These are phyloP conservation scores for Micromussa lordhowensis DNA, from an alignment of 92 coral and sea anemone species.

Conservation along the genomic window DNA sequence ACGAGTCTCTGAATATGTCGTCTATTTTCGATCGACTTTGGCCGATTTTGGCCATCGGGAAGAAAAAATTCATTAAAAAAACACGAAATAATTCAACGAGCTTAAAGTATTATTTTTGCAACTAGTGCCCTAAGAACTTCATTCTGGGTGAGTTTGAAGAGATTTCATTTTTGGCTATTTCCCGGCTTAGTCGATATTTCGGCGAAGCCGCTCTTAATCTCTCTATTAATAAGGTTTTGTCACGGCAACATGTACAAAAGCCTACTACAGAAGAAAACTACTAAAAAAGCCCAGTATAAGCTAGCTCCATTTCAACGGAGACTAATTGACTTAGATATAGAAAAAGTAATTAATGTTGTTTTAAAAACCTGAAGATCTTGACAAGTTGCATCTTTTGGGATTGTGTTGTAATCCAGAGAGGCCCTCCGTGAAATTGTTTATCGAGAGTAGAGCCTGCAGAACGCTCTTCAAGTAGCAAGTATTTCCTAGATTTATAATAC, in stretches of 20 bases:
- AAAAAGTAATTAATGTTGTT: background rate
- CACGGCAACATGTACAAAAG: no score
- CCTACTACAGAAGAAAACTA: no score
- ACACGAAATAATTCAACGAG: background rate
- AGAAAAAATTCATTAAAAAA: background rate
- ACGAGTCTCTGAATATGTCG: background rate
- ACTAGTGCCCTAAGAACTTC: background rate
- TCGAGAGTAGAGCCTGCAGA: conserved; percentile 17
- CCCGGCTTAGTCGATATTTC: no score
- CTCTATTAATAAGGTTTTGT: no score
- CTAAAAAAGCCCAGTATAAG: no score
- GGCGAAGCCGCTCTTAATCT: no score
- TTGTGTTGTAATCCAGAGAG: conserved; percentile 31
- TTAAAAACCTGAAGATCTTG: conserved; percentile 18
- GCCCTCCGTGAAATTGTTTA: conserved; percentile 11
- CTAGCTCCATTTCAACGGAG: background rate
- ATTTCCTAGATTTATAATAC: background rate
- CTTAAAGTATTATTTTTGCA: background rate
- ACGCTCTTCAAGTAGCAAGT: conserved; percentile 23
- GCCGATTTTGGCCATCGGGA: background rate
- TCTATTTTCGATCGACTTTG: background rate
- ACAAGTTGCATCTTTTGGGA: conserved; percentile 27
- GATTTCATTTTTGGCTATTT: no score
- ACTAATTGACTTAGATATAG: background rate
- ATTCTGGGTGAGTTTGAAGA: no score